Evolutionary conservation across 2,113 vertebrate genomes (phyloP).

Genomic region (Malaclemys terrapin): DNA sequence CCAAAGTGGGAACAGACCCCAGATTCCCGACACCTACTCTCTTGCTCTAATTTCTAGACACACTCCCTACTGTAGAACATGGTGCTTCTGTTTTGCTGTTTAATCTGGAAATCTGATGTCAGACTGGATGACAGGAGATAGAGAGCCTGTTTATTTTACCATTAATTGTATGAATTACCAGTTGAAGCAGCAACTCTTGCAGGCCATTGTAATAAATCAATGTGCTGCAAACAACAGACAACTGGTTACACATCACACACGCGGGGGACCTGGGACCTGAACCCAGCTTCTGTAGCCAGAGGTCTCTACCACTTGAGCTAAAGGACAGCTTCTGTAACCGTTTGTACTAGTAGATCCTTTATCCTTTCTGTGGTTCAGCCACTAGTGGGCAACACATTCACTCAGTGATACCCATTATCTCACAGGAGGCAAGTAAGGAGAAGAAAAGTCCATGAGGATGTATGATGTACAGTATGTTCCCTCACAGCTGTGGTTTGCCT

Average conservation of each 20-base stretch:
- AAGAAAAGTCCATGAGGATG: background rate
- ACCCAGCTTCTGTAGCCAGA: too few relatives aligned
- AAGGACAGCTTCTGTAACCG: too few relatives aligned
- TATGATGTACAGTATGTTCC: background rate
- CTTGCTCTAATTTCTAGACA: background rate
- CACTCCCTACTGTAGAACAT: background rate
- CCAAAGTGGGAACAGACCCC: background rate
- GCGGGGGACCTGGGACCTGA: too few relatives aligned
- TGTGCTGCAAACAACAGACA: too few relatives aligned
- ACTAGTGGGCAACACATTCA: too few relatives aligned
- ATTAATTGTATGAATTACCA: background rate
- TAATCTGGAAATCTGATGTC: background rate
- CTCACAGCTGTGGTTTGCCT: background rate
- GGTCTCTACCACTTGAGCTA: too few relatives aligned
- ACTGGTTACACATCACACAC: too few relatives aligned
- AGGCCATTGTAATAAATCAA: background rate
- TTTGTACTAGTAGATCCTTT: background rate
- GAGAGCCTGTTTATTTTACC: background rate
- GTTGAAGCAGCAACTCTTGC: background rate
- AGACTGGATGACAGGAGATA: background rate
- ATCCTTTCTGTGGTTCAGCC: too few relatives aligned
- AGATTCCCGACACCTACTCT: background rate
- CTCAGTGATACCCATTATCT: too few relatives aligned
- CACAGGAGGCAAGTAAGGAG: too few relatives aligned
- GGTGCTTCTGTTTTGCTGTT: too few relatives aligned